Percentiles rank a stretch among this genome's conserved stretches.
These are phyloP conservation scores for Rhinoptilus africanus DNA, from an alignment of 2,113 vertebrate genomes.

Conservation along the genomic window DNA sequence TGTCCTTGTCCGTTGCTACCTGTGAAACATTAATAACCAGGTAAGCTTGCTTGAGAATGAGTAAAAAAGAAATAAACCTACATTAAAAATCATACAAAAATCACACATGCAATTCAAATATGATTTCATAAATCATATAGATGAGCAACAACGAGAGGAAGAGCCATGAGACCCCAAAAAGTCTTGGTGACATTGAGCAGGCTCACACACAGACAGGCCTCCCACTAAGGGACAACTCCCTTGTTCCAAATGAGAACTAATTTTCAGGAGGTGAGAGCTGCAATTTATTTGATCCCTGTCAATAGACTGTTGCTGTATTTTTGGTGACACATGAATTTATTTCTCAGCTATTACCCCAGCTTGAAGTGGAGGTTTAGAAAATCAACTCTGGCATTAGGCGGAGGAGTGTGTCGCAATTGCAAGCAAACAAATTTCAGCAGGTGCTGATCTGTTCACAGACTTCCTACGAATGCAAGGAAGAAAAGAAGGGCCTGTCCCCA, in stretches of 20 bases:
- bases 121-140: neutral
- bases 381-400: neutral
- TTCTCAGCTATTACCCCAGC: neutral
- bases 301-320: neutral
- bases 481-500: neutral
- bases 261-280: neutral
- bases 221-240: too few relatives aligned
- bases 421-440: neutral
- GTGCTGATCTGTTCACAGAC: neutral
- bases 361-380: neutral
- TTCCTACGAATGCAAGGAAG: neutral
- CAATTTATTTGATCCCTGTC: neutral
- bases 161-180: neutral
- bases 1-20: constrained; percentile 96
- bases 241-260: neutral
- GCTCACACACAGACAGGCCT: neutral
- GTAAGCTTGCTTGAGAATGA: neutral
- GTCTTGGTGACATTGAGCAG: neutral
- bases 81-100: neutral
- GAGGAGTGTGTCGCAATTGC: neutral
- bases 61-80: neutral
- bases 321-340: neutral
- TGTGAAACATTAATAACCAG: constrained; percentile 53
- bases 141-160: neutral
- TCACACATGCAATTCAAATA: neutral